phyloP scores from a whole-genome alignment of 1,140 invertebrate genomes.

The Lucilia sericata region DNA sequence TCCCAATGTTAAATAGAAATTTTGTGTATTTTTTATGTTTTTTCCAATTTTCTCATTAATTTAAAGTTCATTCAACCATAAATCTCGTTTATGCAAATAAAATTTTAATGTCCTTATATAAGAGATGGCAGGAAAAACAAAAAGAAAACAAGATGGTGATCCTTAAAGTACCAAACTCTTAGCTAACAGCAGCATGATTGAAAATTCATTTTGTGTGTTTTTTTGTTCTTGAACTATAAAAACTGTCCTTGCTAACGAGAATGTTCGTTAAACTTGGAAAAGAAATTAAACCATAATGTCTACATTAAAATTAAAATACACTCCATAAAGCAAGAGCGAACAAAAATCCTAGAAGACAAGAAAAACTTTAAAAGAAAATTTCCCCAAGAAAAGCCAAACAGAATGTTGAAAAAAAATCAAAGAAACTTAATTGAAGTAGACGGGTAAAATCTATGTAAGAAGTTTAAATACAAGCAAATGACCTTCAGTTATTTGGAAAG shows the following conservation, averaged over 20 bases:
- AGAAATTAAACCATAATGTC: constrained; percentile 19
- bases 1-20: background rate
- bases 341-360: background rate
- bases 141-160: background rate
- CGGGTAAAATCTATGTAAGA: no score
- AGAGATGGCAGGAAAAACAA: background rate
- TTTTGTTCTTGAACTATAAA: background rate
- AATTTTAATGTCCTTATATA: constrained; percentile 1
- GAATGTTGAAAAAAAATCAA: background rate
- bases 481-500: background rate
- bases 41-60: constrained; percentile 16
- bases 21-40: background rate
- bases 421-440: background rate
- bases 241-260: constrained; percentile 6
- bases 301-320: constrained; percentile 20
- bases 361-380: background rate
- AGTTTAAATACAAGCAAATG: background rate
- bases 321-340: background rate
- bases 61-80: constrained; percentile 37
- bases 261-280: background rate
- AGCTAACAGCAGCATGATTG: background rate
- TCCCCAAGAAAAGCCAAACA: background rate
- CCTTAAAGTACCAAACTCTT: background rate
- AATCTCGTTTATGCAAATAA: constrained; percentile 29
- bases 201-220: background rate